A percentile compares a stretch with the other conserved stretches of the same genome.
Evolutionary conservation across 2,888 invertebrate genomes (phyloP).

Genomic region (Synanthedon andrenaeformis): DNA sequence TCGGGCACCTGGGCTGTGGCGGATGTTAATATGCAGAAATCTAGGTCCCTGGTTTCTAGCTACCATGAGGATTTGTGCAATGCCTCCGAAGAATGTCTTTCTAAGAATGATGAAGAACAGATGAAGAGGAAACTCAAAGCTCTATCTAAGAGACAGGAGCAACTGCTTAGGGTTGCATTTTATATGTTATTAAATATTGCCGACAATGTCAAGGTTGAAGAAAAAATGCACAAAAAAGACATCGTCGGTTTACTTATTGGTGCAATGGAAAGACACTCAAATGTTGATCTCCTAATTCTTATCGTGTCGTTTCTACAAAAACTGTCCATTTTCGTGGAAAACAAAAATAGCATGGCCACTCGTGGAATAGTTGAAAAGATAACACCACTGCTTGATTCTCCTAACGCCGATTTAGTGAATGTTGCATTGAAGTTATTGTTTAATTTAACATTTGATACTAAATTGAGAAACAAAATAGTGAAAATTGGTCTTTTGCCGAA

Average conservation of each 20-base stretch:
- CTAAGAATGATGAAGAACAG: constrained; percentile 80
- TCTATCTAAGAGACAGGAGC: constrained; percentile 93
- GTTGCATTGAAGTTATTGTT: constrained; percentile 89
- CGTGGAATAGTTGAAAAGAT: constrained; percentile 86
- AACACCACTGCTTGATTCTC: constrained; percentile 79
- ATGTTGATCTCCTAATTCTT: constrained; percentile 88
- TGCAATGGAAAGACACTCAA: constrained; percentile 86
- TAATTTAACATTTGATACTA: constrained; percentile 95
- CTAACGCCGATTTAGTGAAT: constrained; percentile 79
- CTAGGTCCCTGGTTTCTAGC: constrained; percentile 74
- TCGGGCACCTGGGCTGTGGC: constrained; percentile 79
- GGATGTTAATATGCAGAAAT: constrained; percentile 67
- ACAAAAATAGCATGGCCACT: constrained; percentile 91
- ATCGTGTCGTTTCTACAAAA: constrained; percentile 96
- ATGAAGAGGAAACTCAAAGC: constrained; percentile 81
- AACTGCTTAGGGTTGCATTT: constrained; percentile 89
- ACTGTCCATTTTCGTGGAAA: constrained; percentile 92
- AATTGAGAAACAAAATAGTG: constrained; percentile 89
- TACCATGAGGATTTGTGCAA: constrained; percentile 75
- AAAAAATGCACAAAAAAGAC: constrained; percentile 96
- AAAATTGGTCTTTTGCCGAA: constrained; percentile 89
- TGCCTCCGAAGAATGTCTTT: constrained; percentile 54
- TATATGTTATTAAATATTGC: constrained; percentile 95
- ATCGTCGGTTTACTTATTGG: constrained; percentile 89
- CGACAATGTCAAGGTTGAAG: constrained; percentile 94